Conservation (phyloP, 2,113 vertebrate genomes). For the Rhegmatorhina hoffmannsi region DNA sequence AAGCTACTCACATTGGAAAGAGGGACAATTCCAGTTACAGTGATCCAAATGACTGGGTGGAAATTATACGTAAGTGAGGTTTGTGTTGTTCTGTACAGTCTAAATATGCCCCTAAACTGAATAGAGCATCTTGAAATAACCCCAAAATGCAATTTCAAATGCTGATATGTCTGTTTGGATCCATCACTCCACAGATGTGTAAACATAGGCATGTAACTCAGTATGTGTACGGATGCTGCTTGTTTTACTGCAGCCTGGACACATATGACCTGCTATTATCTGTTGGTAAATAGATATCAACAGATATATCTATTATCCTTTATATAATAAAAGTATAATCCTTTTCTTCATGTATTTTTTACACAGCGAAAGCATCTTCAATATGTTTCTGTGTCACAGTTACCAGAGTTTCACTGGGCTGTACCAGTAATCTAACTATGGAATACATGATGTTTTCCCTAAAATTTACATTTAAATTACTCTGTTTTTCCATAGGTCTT, state of each 20-base stretch:
- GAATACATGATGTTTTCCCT: not conserved
- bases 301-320: not conserved
- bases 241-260: not conserved
- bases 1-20: conserved; percentile 79
- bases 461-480: not conserved
- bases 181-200: not conserved
- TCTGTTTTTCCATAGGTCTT: not conserved
- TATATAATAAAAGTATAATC: not conserved
- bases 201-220: not conserved
- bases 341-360: not conserved
- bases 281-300: not conserved
- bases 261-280: not conserved
- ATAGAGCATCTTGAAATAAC: not conserved
- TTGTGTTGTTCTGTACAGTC: not conserved
- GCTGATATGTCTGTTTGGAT: not conserved
- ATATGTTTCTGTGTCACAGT: not conserved
- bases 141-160: not conserved
- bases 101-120: not conserved
- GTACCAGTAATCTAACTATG: not conserved
- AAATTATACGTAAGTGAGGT: conserved; percentile 84
- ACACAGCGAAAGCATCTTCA: not conserved
- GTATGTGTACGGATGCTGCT: accelerated
- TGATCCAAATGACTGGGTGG: conserved; percentile 80
- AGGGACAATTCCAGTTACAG: conserved; percentile 78
- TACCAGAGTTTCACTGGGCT: not conserved